Base-by-base conservation (phyloP, 2,888 invertebrate genomes). In the Electrophaes corylata region DNA sequence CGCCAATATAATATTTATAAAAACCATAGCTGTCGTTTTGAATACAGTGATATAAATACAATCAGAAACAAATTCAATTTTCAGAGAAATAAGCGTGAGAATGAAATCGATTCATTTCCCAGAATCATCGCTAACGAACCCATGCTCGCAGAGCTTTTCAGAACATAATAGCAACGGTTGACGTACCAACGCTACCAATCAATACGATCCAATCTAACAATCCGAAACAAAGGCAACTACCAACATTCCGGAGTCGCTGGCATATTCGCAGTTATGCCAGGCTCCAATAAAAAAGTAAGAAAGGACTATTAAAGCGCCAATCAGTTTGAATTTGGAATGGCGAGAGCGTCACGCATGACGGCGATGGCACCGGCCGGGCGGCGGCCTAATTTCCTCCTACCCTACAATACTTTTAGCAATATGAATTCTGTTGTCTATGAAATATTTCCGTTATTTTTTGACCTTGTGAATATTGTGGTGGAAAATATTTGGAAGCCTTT, bases 281-380 rank as follows among this genome's bases (percentile, higher is more conserved):
- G 44, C 33, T 33, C 29, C 43, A 58, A 58, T 63, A 62, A 65
- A 65, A 62, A 63, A 63, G 65, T 57, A 61, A 62, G 45, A 59
- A 61, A 63, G 57, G 61, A 54, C 60, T 60, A 60, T 65, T 67
- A 63, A 62, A 56, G 57, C 57, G 50, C 59, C 62, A 64, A 66
- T 66, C 64, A 63, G 60, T 59, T 62, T 51, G 58, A 60, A 52
- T 62, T 53, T 51, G 58, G 56, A 62, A 60, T 40, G 57, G 53
- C 52, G 60, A 45, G 61, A 58, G 46, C 48, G 58, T 50, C 67
- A 64, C 67, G 65, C 65, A 65, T 40, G 45, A 35, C 43, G 61
- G 54, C 54, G 67, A 49, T 62, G 62, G 65, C 59, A 57, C 66
- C 57, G 56, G 40, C 2, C 41, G 29, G 44, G 37, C 23, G 44